Evolutionary conservation across 2,888 invertebrate genomes (phyloP).

Genomic region (Drosophila seclusa): DNA sequence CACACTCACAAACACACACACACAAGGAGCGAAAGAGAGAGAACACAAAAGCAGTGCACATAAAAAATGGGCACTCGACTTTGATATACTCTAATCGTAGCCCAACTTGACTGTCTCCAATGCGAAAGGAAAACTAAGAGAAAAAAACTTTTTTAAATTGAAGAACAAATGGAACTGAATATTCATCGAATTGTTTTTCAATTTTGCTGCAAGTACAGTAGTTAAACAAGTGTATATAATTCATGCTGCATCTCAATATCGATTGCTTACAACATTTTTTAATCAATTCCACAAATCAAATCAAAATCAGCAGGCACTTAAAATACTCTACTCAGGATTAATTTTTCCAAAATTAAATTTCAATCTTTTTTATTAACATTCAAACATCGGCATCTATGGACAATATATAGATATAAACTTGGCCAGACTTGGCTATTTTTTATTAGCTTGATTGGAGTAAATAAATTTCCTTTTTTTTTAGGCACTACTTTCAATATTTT

Average conservation of each 20-base stretch:
- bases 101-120: background rate
- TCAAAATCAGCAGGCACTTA: too few species aligned
- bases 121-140: background rate
- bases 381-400: background rate
- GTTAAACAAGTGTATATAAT: too few species aligned
- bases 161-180: accelerated
- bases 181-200: background rate
- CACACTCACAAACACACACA: slow-evolving; percentile 28
- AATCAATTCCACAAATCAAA: background rate
- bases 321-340: background rate
- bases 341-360: background rate
- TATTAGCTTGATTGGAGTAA: background rate
- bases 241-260: background rate
- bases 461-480: background rate
- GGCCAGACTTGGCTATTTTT: background rate
- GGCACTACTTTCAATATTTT: too few species aligned
- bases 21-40: background rate
- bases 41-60: background rate
- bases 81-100: background rate
- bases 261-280: accelerated
- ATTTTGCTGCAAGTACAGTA: background rate
- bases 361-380: background rate
- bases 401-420: too few species aligned
- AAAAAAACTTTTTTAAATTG: accelerated
- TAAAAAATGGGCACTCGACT: background rate